Evolutionary conservation across 2,888 invertebrate species (phyloP).

Genomic region (Ditula angustiorana): DNA sequence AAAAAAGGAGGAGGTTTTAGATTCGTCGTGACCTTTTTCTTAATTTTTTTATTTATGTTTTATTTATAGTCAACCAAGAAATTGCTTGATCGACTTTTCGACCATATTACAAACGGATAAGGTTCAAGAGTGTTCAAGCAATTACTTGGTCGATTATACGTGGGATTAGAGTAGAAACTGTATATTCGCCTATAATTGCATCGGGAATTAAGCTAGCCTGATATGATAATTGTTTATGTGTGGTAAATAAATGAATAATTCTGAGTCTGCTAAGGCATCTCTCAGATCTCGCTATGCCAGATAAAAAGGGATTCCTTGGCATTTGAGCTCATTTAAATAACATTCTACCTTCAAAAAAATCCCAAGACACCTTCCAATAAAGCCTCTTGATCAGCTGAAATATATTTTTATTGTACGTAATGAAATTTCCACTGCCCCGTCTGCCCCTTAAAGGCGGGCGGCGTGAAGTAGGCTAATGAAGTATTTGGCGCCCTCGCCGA

Average conservation of each 20-base stretch:
- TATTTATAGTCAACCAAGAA: too few species aligned
- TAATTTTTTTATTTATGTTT: too few species aligned
- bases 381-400: constrained; percentile 26
- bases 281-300: neutral
- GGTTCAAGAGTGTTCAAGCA: too few species aligned
- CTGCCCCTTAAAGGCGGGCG: constrained; percentile 43
- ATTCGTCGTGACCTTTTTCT: too few species aligned
- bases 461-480: constrained; percentile 66
- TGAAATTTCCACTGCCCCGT: constrained; percentile 28
- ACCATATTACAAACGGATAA: too few species aligned
- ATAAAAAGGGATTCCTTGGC: neutral
- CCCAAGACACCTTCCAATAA: constrained; percentile 16
- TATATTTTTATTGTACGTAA: constrained; percentile 31
- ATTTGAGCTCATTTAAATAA: neutral
- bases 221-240: too few species aligned
- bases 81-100: too few species aligned
- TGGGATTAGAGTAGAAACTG: too few species aligned
- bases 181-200: too few species aligned
- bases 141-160: too few species aligned
- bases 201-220: too few species aligned
- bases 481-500: constrained; percentile 55
- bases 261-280: neutral
- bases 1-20: too few species aligned
- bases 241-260: neutral
- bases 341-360: constrained; percentile 6